Evolutionary conservation across 2,888 invertebrate genomes (phyloP), one percentile per base, ranked within the genome.

Genomic region (Hetaerina titia): DNA sequence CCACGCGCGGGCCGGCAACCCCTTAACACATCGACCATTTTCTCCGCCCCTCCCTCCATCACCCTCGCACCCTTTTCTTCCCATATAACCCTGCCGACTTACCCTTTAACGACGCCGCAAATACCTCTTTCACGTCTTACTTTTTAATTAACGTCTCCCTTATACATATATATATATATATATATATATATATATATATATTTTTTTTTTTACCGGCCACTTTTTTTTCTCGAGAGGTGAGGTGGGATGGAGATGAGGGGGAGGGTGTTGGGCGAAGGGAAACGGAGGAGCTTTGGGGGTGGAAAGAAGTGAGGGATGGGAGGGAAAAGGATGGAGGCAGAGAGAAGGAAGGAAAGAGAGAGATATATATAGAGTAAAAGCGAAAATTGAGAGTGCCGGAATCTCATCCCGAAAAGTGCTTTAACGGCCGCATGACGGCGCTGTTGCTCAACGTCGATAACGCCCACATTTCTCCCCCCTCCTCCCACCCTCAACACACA

Each of bases 401-500:
- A 74, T 92, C 56, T 64, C 92, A 64, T 69, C 64, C 69, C 69
- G 69, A 69, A 74, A 69, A 69, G 92, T 92, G 92, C 92, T 56
- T 92, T 92, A 92, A 92, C 56, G 92, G 92, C 69, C 92, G 45
- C 69, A 57, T 92, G 74, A 92, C 69, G 92, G 92, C 69, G 92
- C 92, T 92, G 56, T 69, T 92, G 92, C 90, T 64, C 90, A 64
- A 69, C 92, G 92, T 92, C 92, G 69, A 92, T 92, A 92, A 92
- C 69, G 92, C 92, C 56, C n/a, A 31, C 69, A 1, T 19, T n/a
- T 7, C 13, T 22, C 31, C 81, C 31, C 31, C 2, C 25, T 25
- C 31, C 22, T 8, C n/a, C n/a, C 69, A 5, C 31, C 22, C 22
- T n/a, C n/a, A 17, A 69, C 69, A 22, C 69, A 0, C 17, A 22